Evolutionary conservation across 2,113 vertebrate genomes (phyloP), one percentile per base, ranked within the genome.

Genomic region (Saguinus midas): DNA sequence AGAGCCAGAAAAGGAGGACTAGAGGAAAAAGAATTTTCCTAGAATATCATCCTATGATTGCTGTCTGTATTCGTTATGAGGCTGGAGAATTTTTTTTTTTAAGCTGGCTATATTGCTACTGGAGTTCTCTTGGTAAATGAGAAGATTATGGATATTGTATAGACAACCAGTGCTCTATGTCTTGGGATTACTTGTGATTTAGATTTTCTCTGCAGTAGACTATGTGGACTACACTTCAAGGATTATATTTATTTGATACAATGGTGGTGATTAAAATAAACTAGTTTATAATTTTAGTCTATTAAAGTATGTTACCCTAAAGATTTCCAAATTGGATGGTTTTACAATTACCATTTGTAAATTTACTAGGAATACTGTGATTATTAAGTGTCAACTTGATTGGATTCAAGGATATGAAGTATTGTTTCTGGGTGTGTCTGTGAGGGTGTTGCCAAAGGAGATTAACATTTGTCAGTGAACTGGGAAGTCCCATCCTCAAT

Each of bases 331-430:
- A 61, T 20, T 90, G 4, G 12, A 32, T 32, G 12, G 61, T 76
- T 95, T 96, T 83, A 55, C 64, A 92, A 23, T 70, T 93, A 66
- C 29, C 14, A 68, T 88, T 94, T 73, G 1, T 92, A 79, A 81
- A 92, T 88, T 92, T 96, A 70, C 68, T 45, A 70, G 91, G n/a
- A 66, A 50, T 86, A 29, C 27, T 64, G 27, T 64, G 61, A 64
- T 32, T 25, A 64, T 13, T 64, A 27, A 64, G 27, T 64, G 61
- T 32, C 12, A 64, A 64, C 12, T 14, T 64, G 27, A 64, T 64
- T 64, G 61, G 27, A 64, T 29, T 64, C 27, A 32, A 64, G 27
- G 61, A 64, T 64, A 64, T 6, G 61, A 64, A 64, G 27, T 3
- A 64, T 32, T 64, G 27, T 64, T 64, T 13, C 61, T 64, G 61